These are phyloP conservation scores for Sigmodon hispidus DNA, from an alignment of 2,113 vertebrate species.

Conservation along the genomic window DNA sequence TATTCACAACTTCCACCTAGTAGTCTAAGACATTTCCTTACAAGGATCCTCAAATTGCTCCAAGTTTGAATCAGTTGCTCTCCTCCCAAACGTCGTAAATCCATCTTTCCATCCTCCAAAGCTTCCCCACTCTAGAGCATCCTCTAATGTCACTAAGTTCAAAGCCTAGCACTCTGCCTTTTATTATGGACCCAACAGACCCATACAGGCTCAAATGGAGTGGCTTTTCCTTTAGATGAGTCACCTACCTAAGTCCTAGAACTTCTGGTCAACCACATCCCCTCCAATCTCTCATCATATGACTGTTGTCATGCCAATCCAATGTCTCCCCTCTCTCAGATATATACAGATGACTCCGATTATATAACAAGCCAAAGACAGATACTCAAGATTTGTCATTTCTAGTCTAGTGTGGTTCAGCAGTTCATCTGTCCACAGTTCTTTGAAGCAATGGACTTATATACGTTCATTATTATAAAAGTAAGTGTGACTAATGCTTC, in stretches of 20 bases:
- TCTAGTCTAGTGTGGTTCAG: background rate
- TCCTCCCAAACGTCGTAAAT: background rate
- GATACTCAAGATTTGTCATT: conserved; percentile 16
- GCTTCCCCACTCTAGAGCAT: background rate
- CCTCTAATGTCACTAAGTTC: background rate
- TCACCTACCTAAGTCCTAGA: background rate
- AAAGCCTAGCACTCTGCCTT: background rate
- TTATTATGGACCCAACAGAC: background rate
- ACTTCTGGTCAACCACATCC: background rate
- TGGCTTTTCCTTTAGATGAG: background rate
- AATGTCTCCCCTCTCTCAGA: background rate
- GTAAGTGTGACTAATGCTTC: background rate
- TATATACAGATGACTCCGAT: background rate
- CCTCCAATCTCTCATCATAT: background rate
- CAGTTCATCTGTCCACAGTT: background rate
- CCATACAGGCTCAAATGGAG: background rate
- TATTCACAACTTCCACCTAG: background rate
- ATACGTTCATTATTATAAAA: background rate
- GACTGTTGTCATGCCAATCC: background rate
- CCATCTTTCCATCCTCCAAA: background rate
- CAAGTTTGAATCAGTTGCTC: background rate
- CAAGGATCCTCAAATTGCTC: background rate
- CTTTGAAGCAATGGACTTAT: background rate
- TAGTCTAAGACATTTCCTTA: background rate
- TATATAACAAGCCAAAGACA: conserved; percentile 15